Conservation (phyloP, 2,797 vertebrate genomes). For the Tinamus major region DNA sequence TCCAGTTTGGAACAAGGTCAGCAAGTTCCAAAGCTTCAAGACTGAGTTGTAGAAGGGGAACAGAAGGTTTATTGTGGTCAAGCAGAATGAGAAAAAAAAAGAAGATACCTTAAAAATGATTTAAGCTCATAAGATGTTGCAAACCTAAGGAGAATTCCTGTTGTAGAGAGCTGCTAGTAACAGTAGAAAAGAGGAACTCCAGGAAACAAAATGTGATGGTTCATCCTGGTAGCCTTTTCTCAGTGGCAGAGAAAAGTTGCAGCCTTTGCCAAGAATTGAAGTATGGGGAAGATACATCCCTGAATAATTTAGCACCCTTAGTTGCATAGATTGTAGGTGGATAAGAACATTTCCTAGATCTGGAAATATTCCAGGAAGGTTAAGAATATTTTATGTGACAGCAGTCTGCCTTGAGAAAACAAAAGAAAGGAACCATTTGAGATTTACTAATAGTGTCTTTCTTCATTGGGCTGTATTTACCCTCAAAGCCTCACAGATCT, state of each 20-base stretch:
- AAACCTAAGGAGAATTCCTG: background rate
- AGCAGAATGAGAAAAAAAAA: background rate
- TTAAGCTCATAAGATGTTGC: background rate
- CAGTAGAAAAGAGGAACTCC: background rate
- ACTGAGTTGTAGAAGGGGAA: background rate
- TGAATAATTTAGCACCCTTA: constrained; percentile 30
- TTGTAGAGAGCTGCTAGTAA: background rate
- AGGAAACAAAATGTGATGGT: background rate
- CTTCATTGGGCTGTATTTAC: background rate
- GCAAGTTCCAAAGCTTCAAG: background rate
- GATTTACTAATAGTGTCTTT: background rate
- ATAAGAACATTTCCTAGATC: background rate
- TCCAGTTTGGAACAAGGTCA: background rate
- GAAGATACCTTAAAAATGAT: background rate
- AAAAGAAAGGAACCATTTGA: background rate
- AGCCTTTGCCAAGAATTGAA: constrained; percentile 2
- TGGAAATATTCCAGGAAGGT: background rate
- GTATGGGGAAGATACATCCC: background rate
- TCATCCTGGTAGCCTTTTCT: background rate
- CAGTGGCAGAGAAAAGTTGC: background rate
- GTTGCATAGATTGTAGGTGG: background rate
- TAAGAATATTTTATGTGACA: background rate
- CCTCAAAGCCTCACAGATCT: background rate
- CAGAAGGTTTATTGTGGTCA: background rate
- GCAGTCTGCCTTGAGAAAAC: background rate